Conservation (phyloP, 2,888 invertebrate genomes). For the Acleris laterana region DNA sequence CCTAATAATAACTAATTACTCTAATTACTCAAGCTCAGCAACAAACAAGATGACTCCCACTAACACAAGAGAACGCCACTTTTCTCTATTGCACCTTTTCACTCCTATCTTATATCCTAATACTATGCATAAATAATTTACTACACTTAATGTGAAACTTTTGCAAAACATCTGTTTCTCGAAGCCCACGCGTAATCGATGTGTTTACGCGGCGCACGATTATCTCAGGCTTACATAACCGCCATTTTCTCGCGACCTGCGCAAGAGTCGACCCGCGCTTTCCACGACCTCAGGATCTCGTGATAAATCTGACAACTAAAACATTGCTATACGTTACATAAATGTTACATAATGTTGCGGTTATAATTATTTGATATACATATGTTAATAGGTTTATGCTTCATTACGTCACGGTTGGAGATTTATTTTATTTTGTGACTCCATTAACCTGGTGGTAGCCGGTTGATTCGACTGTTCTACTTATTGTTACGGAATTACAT, state of each 20-base stretch:
- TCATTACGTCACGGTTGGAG: conserved; percentile 26
- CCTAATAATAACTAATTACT: too few species aligned
- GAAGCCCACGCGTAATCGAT: conserved; percentile 39
- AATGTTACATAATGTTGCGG: conserved; percentile 31
- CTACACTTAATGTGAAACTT: conserved; percentile 13
- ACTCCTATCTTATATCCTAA: neutral
- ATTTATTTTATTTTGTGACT: conserved; percentile 24
- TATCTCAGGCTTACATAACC: conserved; percentile 47
- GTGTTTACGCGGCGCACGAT: conserved; percentile 31
- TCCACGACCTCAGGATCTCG: conserved; percentile 59
- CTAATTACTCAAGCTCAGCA: too few species aligned
- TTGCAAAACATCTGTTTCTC: conserved; percentile 23
- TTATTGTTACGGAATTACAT: neutral
- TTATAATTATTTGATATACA: conserved; percentile 29
- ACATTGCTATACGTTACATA: conserved; percentile 35
- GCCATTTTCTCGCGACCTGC: conserved; percentile 50
- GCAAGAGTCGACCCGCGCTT: conserved; percentile 50
- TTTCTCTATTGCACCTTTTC: too few species aligned
- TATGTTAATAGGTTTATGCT: conserved; percentile 26
- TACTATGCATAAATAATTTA: neutral
- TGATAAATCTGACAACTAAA: conserved; percentile 43
- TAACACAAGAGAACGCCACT: too few species aligned
- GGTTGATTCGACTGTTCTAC: conserved; percentile 12
- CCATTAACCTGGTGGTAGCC: conserved; percentile 12
- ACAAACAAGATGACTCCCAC: too few species aligned